phyloP scores from a whole-genome alignment of 1,140 invertebrate species.

The Cylas formicarius region DNA sequence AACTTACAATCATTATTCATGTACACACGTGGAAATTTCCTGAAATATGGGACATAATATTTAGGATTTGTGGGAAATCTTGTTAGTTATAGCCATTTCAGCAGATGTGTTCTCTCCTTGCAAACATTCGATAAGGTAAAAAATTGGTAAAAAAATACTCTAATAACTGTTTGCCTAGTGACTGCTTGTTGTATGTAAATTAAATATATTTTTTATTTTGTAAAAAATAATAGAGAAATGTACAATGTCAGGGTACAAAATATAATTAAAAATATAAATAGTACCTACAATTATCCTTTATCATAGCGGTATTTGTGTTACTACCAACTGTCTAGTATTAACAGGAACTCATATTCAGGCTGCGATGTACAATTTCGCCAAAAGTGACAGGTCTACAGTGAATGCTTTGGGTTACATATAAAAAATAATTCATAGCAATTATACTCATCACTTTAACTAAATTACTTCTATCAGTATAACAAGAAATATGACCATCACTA shows the following conservation, averaged over 20 bases:
- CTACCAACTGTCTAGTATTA: slow-evolving; percentile 26
- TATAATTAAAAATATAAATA: slow-evolving; percentile 40
- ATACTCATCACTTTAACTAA: slow-evolving; percentile 6
- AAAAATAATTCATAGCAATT: slow-evolving; percentile 10
- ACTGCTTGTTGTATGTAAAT: no score
- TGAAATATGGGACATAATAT: no score
- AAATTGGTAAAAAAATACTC: no score
- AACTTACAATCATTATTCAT: no score
- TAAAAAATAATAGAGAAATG: slow-evolving; percentile 39
- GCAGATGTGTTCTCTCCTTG: no score
- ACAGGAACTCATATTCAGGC: slow-evolving; percentile 33
- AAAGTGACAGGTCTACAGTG: background rate
- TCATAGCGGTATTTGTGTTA: slow-evolving; percentile 26
- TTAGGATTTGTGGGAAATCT: no score
- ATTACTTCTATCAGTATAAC: slow-evolving; percentile 11
- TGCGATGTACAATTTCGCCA: slow-evolving; percentile 9
- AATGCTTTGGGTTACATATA: slow-evolving; percentile 6
- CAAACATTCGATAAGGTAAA: no score
- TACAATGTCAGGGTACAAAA: slow-evolving; percentile 40
- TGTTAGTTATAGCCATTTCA: no score
- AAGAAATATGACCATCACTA: slow-evolving; percentile 6
- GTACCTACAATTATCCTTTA: slow-evolving; percentile 18
- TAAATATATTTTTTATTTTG: slow-evolving; percentile 37
- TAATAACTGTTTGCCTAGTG: no score
- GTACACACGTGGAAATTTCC: no score